phyloP scores from a whole-genome alignment of 2,113 vertebrate genomes.

The Symphodus melops region DNA sequence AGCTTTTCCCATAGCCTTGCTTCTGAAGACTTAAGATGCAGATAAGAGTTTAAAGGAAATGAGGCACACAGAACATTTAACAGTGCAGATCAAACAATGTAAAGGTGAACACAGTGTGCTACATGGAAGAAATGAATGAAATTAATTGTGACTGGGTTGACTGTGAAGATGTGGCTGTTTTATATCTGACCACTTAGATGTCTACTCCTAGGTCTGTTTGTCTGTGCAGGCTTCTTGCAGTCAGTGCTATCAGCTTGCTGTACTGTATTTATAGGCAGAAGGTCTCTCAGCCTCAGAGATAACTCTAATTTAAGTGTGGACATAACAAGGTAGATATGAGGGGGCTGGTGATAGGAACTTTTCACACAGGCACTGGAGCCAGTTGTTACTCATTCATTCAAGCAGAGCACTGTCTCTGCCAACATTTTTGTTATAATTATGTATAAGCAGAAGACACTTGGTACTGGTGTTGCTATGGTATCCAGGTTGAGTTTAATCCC shows the following conservation, averaged over 20 bases:
- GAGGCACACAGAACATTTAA: not conserved
- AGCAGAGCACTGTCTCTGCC: not conserved
- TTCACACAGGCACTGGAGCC: not conserved
- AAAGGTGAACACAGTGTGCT: not conserved
- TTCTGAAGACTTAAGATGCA: not conserved
- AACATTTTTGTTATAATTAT: constrained; percentile 20
- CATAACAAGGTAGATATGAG: constrained; percentile 41
- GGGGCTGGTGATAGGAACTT: not conserved
- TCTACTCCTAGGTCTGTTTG: constrained; percentile 28
- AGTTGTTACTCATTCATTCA: not conserved
- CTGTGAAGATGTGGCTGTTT: constrained; percentile 9
- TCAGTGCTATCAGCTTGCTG: constrained; percentile 47
- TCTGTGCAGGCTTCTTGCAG: constrained; percentile 24
- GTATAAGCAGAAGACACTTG: not conserved
- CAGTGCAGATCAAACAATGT: not conserved
- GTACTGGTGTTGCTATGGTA: not conserved
- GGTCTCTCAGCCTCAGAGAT: constrained; percentile 31
- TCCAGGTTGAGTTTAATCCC: not conserved
- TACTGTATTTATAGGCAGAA: constrained; percentile 70
- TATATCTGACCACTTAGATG: not conserved
- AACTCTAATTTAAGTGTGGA: constrained; percentile 64
- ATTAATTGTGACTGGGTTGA: not conserved
- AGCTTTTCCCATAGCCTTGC: not conserved
- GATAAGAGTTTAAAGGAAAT: not conserved
- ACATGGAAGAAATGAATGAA: not conserved